These are phyloP conservation scores for Montipora cactus DNA, from an alignment of 64 coral and sea anemone genomes.

Conservation along the genomic window DNA sequence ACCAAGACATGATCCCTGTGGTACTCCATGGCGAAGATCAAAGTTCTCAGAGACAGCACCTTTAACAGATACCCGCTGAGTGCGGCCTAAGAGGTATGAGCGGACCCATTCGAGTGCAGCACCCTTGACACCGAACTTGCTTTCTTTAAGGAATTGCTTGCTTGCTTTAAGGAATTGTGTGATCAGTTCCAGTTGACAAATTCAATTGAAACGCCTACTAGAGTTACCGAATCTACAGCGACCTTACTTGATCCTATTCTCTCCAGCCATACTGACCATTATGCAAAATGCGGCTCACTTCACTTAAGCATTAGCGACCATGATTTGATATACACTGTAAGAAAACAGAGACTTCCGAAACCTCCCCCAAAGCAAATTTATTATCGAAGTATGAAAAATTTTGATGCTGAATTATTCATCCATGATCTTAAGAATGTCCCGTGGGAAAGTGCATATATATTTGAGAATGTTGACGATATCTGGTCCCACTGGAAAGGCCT, in stretches of 20 bases:
- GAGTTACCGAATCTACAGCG: background rate
- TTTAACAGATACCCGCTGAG: too few species aligned
- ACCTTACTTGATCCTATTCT: conserved; percentile 2
- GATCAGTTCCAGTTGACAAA: conserved; percentile 41
- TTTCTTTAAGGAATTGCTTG: too few species aligned
- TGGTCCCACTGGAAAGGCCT: conserved; percentile 65
- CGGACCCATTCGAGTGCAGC: too few species aligned
- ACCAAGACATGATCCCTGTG: too few species aligned
- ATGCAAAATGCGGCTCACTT: background rate
- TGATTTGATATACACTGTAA: conserved; percentile 4
- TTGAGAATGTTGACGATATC: conserved; percentile 58
- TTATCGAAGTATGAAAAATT: conserved; percentile 55
- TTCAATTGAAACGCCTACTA: background rate
- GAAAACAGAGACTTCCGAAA: conserved; percentile 4
- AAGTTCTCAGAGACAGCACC: too few species aligned
- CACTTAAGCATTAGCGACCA: background rate
- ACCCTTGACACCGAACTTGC: too few species aligned
- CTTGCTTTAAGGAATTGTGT: conserved; percentile 29
- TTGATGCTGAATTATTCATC: conserved; percentile 23
- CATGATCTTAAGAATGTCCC: background rate
- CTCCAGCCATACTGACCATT: background rate
- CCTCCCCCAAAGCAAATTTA: conserved; percentile 6
- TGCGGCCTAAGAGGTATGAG: too few species aligned
- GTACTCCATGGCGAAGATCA: too few species aligned
- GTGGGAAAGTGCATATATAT: conserved; percentile 56